Evolutionary conservation across 1,140 invertebrate genomes (phyloP).

Genomic region (Whitmania pigra): DNA sequence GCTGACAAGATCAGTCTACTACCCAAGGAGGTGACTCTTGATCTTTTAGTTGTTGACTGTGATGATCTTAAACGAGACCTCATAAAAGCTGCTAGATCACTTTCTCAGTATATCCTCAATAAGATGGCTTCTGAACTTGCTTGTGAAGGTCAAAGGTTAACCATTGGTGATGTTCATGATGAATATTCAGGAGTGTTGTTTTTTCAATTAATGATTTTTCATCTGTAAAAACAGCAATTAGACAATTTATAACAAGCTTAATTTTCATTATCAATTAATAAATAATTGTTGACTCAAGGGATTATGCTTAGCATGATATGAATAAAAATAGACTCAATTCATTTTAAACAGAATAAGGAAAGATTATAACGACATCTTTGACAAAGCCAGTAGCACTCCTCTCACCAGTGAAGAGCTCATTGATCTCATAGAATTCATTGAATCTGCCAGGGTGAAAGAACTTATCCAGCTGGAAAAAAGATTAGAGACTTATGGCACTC

Average conservation of each 20-base stretch:
- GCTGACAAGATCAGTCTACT: constrained; percentile 38
- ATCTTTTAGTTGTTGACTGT: constrained; percentile 39
- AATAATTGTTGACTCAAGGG: not conserved
- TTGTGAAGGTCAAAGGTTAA: constrained; percentile 33
- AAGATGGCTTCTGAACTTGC: constrained; percentile 38
- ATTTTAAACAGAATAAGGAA: constrained; percentile 2
- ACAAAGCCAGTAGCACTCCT: constrained; percentile 1
- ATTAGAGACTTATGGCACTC: not conserved
- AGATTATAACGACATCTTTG: constrained; percentile 8
- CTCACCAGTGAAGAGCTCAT: constrained; percentile 8
- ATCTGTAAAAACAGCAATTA: not conserved
- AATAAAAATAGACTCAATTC: not conserved
- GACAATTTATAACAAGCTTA: not conserved
- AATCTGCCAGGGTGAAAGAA: not conserved
- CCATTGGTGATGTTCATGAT: not conserved
- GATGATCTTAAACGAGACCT: constrained; percentile 40
- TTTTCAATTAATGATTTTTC: not conserved
- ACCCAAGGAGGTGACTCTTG: constrained; percentile 39
- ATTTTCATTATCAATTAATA: not conserved
- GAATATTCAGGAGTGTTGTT: not conserved
- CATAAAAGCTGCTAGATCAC: constrained; percentile 33
- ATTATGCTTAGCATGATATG: not conserved
- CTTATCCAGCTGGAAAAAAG: constrained; percentile 9
- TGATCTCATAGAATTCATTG: constrained; percentile 13
- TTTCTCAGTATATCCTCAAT: constrained; percentile 36